phyloP scores from a whole-genome alignment of 2,113 vertebrate genomes.

The Phylloscopus trochiloides region DNA sequence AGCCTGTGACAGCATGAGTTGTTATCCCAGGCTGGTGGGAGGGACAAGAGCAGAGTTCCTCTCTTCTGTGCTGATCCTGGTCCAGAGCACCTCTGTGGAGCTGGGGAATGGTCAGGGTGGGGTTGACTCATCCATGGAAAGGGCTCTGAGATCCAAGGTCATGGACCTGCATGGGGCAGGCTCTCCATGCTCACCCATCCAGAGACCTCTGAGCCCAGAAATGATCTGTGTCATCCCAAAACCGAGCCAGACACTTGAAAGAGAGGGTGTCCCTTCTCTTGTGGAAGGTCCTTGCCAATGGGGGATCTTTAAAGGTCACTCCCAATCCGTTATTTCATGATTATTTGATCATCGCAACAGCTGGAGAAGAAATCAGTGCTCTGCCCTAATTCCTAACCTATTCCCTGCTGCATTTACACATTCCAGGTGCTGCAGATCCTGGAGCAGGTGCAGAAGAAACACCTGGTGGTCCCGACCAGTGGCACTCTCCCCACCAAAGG shows the following conservation, averaged over 20 bases:
- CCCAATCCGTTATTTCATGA: not conserved
- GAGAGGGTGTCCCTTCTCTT: not conserved
- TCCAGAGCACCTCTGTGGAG: not conserved
- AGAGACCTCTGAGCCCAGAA: not conserved
- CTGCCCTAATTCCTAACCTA: not conserved
- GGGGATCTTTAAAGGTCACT: not conserved
- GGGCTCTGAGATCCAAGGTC: not conserved
- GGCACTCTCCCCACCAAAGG: not conserved
- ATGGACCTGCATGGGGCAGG: rapidly evolving
- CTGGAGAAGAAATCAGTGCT: not conserved
- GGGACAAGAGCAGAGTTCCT: not conserved
- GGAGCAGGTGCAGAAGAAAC: conserved; percentile 78
- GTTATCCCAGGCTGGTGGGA: not conserved
- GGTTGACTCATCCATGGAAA: rapidly evolving
- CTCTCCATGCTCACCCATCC: not conserved
- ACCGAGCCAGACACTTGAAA: not conserved
- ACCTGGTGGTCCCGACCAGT: not conserved
- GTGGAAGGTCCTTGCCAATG: not conserved
- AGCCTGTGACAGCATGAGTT: not conserved
- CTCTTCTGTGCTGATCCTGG: not conserved
- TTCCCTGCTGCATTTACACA: not conserved
- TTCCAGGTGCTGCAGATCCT: conserved; percentile 85
- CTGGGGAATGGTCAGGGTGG: not conserved
- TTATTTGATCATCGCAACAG: not conserved
- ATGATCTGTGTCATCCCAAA: not conserved